Evolutionary conservation across 2,797 vertebrate genomes (phyloP), one percentile per base, ranked within the genome.

Genomic region (Hydrocynus forskahlii): DNA sequence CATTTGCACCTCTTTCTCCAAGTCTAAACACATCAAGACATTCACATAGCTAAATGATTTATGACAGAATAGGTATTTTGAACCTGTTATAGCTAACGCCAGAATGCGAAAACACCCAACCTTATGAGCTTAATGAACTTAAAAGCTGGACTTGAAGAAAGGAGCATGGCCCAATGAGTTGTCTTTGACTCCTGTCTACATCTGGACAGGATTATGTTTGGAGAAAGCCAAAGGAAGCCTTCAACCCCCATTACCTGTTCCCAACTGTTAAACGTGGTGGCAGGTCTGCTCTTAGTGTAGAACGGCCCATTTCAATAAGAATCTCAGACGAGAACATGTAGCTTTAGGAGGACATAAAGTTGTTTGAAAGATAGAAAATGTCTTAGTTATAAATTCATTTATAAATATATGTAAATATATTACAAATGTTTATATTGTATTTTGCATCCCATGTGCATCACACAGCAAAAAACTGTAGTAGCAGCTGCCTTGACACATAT

Each of bases 181-280:
- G 91, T 92, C 83, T 90, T 92, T 87, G 87, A 89, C 84, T 84
- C 85, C 86, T 90, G 83, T 86, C 87, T 86, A 62, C 66, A 84
- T 88, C 87, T 90, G 89, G 87, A 88, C 88, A 89, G 89, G 88
- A 92, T 92, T 90, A 86, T 85, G 87, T 90, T 88, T 79, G 81
- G 86, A 87, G 82, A 73, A 86, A 87, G 83, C 87, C 89, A 87
- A 85, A 86, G 85, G 85, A 89, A 89, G 87, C 87, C 82, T 90
- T 85, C 75, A 86, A 83, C 83, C 88, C 91, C 78, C 88, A 88
- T 81, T 74, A 80, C 88, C 90, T 89, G 84, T 82, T 75, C 64
- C 60, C 88, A 91, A 84, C 81, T 89, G 89, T 91, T 88, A 88
- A 87, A 88, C 85, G 59, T 75, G 85, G 64, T 84, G 86, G 80